Evolutionary conservation across 2,888 invertebrate species (phyloP), one percentile per base, ranked within the genome.

Genomic region (Monochamus alternatus): DNA sequence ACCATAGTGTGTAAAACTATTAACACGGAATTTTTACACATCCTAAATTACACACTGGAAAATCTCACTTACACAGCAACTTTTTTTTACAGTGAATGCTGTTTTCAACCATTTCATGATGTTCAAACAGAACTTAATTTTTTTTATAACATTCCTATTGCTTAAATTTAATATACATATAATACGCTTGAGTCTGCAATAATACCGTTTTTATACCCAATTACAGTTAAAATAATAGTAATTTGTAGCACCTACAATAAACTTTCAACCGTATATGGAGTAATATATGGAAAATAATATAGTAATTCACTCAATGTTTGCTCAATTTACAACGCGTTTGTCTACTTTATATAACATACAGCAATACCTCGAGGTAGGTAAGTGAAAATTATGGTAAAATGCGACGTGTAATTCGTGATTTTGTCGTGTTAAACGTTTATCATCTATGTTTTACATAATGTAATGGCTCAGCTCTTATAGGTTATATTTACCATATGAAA

Each of bases 321-420:
- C 58, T 47, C 47, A 59, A 59, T 68, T 58, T 58, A 68, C 43
- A 55, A 68, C 31, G 44, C 31, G 60, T 47, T 69, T 14, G 22
- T 51, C 30, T 59, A 60, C 31, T 69, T 69, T 60, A 62, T 32
- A 44, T 60, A 69, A 69, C 47, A 12, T 43, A 59, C 59, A 30
- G 30, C n/a, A 60, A 58, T 38, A 59, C 60, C 69, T 14, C 44
- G 55, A 55, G 55, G 5, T 22, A 51, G 69, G 69, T 22, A 51
- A 60, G 69, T 60, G 59, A 69, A 69, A 69, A 69, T 69, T 69
- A 69, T 69, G 30, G 30, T 69, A 43, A 69, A 69, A 47, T 69
- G 32, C 51, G 60, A 60, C 59, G 69, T 51, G 59, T 14, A 31
- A 30, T 69, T 69, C 60, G 47, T 69, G 60, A 69, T 69, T 69